Evolutionary conservation across 2,797 vertebrate genomes (phyloP).

Genomic region (Hippopotamyrus pictus): DNA sequence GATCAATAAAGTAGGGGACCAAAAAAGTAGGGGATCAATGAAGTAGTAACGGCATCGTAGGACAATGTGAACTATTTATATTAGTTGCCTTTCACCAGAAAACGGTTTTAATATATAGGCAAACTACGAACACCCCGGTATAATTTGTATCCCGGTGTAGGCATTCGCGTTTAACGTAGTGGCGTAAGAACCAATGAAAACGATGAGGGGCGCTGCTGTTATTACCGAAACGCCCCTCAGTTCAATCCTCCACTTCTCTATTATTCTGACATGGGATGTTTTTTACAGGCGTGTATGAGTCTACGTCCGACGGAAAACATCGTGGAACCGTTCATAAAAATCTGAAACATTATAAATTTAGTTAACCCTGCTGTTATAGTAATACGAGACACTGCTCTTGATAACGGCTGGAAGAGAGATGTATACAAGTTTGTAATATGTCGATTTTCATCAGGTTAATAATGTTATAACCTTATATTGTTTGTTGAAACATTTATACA

Average conservation of each 20-base stretch:
- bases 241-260: not conserved
- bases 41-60: not conserved
- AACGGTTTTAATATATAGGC: not conserved
- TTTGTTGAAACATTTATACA: not conserved
- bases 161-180: not conserved
- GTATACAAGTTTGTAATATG: not conserved
- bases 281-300: not conserved
- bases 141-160: not conserved
- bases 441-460: not conserved
- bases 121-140: not conserved
- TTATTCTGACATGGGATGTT: not conserved
- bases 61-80: not conserved
- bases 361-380: not conserved
- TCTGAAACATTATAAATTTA: not conserved
- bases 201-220: not conserved
- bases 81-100: not conserved
- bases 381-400: not conserved
- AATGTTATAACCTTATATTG: not conserved
- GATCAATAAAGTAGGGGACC: not conserved
- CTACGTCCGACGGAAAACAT: not conserved
- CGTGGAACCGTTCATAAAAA: not conserved
- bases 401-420: not conserved
- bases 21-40: not conserved
- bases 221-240: not conserved
- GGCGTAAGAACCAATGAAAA: not conserved